Evolutionary conservation across 2,797 vertebrate genomes (phyloP).

Genomic region (Scarus forsteni): DNA sequence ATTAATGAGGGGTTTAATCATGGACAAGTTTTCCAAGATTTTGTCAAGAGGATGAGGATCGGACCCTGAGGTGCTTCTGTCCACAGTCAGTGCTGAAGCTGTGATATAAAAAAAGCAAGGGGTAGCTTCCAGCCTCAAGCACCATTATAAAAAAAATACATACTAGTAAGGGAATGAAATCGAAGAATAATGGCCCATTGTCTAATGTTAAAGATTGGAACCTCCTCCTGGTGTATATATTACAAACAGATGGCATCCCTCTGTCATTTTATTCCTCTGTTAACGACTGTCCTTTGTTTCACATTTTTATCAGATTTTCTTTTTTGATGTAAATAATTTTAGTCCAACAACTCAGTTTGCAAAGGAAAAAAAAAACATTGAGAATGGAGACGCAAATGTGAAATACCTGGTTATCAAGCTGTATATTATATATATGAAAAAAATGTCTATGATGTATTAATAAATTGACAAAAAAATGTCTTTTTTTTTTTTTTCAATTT

Average conservation of each 20-base stretch:
- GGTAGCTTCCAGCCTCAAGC: slow-evolving; percentile 25
- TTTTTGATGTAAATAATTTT: slow-evolving; percentile 88
- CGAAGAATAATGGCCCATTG: not conserved
- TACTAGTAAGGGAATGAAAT: slow-evolving; percentile 31
- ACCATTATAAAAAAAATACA: not conserved
- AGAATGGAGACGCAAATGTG: slow-evolving; percentile 82
- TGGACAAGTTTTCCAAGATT: slow-evolving; percentile 7
- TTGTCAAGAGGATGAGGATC: slow-evolving; percentile 17
- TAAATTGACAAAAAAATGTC: slow-evolving; percentile 82
- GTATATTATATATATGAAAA: slow-evolving; percentile 87
- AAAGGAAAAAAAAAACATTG: slow-evolving; percentile 77
- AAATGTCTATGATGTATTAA: slow-evolving; percentile 87
- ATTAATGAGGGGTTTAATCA: slow-evolving; percentile 22
- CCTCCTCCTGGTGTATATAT: slow-evolving; percentile 81
- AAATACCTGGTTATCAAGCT: slow-evolving; percentile 86
- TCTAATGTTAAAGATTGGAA: slow-evolving; percentile 35
- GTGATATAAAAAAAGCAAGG: slow-evolving; percentile 27
- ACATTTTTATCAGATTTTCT: slow-evolving; percentile 83
- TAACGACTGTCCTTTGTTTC: slow-evolving; percentile 70
- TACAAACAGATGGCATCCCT: slow-evolving; percentile 70
- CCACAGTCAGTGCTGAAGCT: slow-evolving; percentile 26
- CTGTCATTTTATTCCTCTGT: slow-evolving; percentile 72
- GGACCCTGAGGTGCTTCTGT: slow-evolving; percentile 15
- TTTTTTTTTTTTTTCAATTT: not conserved
- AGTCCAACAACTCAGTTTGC: slow-evolving; percentile 82